These are phyloP conservation scores for Zosterops pallidus DNA, from an alignment of 2,113 vertebrate species.

Conservation along the genomic window DNA sequence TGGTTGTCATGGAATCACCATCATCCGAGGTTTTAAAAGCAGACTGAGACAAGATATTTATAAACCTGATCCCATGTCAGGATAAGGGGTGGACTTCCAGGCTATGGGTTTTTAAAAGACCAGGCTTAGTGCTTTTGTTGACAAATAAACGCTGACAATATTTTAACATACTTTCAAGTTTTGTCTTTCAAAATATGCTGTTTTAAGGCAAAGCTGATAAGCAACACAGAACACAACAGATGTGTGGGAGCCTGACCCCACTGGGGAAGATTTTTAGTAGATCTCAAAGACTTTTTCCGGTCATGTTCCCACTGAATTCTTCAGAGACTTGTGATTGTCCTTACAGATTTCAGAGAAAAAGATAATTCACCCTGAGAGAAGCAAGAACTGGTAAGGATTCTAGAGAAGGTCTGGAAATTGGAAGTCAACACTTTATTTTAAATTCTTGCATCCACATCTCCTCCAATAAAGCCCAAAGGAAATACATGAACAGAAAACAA, in stretches of 20 bases:
- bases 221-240: neutral
- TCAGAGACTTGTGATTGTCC: neutral
- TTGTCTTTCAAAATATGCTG: neutral
- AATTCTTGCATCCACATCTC: neutral
- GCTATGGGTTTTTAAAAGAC: neutral
- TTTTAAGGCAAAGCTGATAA: neutral
- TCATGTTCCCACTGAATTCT: neutral
- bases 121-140: neutral
- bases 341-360: neutral
- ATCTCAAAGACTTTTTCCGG: neutral
- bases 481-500: neutral
- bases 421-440: neutral
- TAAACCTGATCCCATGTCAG: neutral
- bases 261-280: neutral
- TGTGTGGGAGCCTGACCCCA: neutral
- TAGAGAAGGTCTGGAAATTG: neutral
- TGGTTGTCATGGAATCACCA: rapidly evolving
- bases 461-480: neutral
- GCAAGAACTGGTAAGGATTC: neutral
- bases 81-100: neutral
- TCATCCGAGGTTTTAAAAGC: neutral
- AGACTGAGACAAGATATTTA: neutral
- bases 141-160: neutral
- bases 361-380: neutral
- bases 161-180: neutral